These are phyloP conservation scores for Cyphomyrmex costatus DNA, from an alignment of 1,140 invertebrate species.

Conservation along the genomic window DNA sequence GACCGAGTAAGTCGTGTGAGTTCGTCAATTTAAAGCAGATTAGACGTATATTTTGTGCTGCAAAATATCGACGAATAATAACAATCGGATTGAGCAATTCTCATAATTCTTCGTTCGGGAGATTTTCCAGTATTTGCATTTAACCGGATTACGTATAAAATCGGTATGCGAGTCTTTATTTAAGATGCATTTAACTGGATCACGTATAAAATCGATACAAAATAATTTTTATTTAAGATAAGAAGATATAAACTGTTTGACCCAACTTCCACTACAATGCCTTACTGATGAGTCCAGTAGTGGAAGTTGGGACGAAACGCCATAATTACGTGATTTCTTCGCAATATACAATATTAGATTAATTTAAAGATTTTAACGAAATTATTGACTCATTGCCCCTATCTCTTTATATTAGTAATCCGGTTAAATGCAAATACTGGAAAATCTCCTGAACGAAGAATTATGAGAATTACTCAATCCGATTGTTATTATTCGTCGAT, in stretches of 20 bases:
- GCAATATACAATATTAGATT: too few species aligned
- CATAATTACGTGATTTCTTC: too few species aligned
- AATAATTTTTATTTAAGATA: not conserved
- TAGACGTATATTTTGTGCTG: conserved; percentile 14
- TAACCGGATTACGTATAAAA: not conserved
- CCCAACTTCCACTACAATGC: too few species aligned
- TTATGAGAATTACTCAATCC: not conserved
- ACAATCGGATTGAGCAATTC: conserved; percentile 8
- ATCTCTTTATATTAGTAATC: too few species aligned
- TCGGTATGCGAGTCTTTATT: not conserved
- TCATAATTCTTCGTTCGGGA: not conserved
- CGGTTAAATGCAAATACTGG: not conserved
- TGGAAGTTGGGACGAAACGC: too few species aligned
- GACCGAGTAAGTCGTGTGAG: not conserved
- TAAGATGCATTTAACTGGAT: not conserved
- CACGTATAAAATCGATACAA: not conserved
- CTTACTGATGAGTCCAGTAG: too few species aligned
- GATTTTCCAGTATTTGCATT: not conserved
- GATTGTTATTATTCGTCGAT: not conserved
- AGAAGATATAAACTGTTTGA: too few species aligned
- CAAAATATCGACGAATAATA: not conserved
- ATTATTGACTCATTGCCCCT: too few species aligned
- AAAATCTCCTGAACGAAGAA: not conserved
- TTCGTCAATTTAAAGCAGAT: conserved; percentile 13
- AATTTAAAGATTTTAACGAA: too few species aligned